phyloP scores from a whole-genome alignment of 2,888 invertebrate genomes.

The Tromatobia lineatoria region DNA sequence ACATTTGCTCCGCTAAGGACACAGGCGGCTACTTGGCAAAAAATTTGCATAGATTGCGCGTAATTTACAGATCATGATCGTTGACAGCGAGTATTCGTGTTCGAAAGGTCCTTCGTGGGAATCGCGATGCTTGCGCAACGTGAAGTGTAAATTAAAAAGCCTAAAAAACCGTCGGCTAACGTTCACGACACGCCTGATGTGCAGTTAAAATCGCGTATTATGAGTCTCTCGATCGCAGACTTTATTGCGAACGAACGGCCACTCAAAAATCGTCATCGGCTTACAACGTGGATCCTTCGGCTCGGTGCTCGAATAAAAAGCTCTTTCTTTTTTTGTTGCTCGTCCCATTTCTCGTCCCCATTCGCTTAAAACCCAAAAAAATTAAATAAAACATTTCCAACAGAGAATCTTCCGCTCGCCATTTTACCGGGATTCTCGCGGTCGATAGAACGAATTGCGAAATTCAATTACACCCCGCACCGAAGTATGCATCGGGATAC shows the following conservation, averaged over 20 bases:
- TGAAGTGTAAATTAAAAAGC: conserved; percentile 41
- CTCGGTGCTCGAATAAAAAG: conserved; percentile 43
- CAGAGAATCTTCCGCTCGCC: conserved; percentile 42
- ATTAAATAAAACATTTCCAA: conserved; percentile 37
- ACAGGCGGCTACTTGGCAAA: conserved; percentile 14
- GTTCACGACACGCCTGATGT: conserved; percentile 61
- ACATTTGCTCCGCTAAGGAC: background rate
- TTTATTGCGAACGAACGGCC: conserved; percentile 67
- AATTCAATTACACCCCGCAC: conserved; percentile 57
- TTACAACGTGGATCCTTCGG: conserved; percentile 1
- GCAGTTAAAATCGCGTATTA: conserved; percentile 69
- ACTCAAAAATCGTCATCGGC: conserved; percentile 53
- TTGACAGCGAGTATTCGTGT: conserved; percentile 35
- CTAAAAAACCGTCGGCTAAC: conserved; percentile 61
- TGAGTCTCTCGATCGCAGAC: conserved; percentile 66
- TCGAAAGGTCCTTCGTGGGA: conserved; percentile 50
- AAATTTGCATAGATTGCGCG: conserved; percentile 67
- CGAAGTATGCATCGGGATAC: conserved; percentile 39
- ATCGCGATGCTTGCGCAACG: conserved; percentile 58
- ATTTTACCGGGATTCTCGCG: conserved; percentile 31
- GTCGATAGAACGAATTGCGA: conserved; percentile 57
- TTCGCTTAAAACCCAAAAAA: conserved; percentile 7
- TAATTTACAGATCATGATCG: conserved; percentile 60
- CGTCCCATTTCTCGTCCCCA: conserved; percentile 30
- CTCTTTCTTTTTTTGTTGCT: conserved; percentile 18